Base-by-base conservation (phyloP, 2,888 invertebrate genomes). In the Notocelia uddmanniana region DNA sequence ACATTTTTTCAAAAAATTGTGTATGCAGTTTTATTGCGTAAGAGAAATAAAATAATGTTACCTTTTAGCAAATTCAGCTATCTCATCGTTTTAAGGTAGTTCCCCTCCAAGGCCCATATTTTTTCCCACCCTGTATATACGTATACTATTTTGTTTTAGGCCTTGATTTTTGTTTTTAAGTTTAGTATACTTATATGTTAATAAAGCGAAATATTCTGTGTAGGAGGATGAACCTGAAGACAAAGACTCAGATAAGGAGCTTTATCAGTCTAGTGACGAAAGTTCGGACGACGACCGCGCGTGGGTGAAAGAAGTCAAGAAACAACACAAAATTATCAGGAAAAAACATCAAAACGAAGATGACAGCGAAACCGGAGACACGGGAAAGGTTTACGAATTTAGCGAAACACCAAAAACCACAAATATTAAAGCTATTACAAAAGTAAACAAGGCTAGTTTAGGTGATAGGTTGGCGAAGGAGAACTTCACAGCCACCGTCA, bases 241-340 rank as follows among this genome's bases (percentile, higher is more conserved):
- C 52, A 89, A 92, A 68, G 92, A 93, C 79, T 94, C 94, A 26
- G 95, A 95, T 74, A 93, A 93, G 74, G 95, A 95, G 74, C 77
- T 94, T 13, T 93, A 93, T 76, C 87, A 89, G 69, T 80, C 87
- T 1, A 90, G 86, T 74, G 88, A 87, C 37, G 91, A 88, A 52
- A 92, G 97, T 85, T 97, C 98, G 1, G 98, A 98, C 78, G 98
- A 98, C 84, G 97, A 97, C 68, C 95, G 95, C 74, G 94, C 95
- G 6, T 97, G 97, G 96, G 95, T 95, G 0, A 96, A 96, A 82
- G 97, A 98, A 89, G 95, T 98, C 71, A 97, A 97, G 81, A 96
- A 96, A 81, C 96, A 96, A 81, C 96, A 97, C 83, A 94, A 94
- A 80, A 90, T 95, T n/a, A 94, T 96, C 18, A 93, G 96, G 74